Percentiles rank a stretch among this genome's conserved stretches.
Conservation (phyloP, 2,888 invertebrate species). For the Cephus pygmeus region DNA sequence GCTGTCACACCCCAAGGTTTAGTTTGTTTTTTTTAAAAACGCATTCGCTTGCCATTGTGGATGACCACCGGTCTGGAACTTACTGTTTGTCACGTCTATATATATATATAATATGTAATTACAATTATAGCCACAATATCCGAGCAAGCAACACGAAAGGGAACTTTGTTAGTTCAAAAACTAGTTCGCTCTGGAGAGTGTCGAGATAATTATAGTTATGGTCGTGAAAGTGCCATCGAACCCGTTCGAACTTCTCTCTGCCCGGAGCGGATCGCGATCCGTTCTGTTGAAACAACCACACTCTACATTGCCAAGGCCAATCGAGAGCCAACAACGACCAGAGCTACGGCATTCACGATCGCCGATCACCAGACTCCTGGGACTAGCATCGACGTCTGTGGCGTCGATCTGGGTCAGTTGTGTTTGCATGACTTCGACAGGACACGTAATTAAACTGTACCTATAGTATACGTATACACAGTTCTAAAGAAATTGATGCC, state of each 20-base stretch:
- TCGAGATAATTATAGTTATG: slow-evolving; percentile 44
- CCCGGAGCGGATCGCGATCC: slow-evolving; percentile 5
- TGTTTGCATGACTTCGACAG: slow-evolving; percentile 11
- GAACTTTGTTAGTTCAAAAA: slow-evolving; percentile 24
- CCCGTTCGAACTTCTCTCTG: slow-evolving; percentile 26
- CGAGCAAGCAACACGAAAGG: background rate
- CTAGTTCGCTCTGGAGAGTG: slow-evolving; percentile 37
- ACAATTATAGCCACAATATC: background rate
- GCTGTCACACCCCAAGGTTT: too few species aligned
- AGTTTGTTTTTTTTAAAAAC: too few species aligned
- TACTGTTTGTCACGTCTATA: too few species aligned
- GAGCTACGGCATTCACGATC: slow-evolving; percentile 28
- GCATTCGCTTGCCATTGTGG: too few species aligned
- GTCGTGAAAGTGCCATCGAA: slow-evolving; percentile 61
- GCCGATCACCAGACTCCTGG: slow-evolving; percentile 21
- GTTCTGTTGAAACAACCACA: slow-evolving; percentile 14
- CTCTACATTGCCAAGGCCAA: slow-evolving; percentile 59
- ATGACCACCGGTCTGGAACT: too few species aligned
- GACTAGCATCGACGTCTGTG: background rate
- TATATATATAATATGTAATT: background rate
- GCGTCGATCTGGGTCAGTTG: slow-evolving; percentile 12
- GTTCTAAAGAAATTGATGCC: background rate
- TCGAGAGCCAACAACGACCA: slow-evolving; percentile 25
- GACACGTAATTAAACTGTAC: slow-evolving; percentile 2
- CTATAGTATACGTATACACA: background rate